Evolutionary conservation across 2,113 vertebrate genomes (phyloP).

Genomic region (Amazona vittata): DNA sequence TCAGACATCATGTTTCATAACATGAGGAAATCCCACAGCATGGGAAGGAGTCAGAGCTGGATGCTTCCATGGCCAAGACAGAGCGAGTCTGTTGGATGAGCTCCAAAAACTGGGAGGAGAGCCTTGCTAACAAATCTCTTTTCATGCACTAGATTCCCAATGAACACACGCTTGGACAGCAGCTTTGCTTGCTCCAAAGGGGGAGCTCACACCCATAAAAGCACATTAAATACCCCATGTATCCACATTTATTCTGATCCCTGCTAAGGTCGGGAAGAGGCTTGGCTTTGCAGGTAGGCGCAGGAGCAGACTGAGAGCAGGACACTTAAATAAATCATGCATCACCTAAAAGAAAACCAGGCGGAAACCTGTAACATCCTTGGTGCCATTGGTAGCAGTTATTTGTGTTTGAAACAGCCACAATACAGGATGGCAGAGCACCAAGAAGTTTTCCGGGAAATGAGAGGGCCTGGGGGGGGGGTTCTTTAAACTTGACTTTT

Average conservation of each 20-base stretch:
- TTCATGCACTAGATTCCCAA: not conserved
- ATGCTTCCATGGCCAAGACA: not conserved
- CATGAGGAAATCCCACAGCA: not conserved
- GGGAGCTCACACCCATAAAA: not conserved
- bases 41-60: not conserved
- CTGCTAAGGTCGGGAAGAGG: not conserved
- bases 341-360: not conserved
- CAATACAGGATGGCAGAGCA: not conserved
- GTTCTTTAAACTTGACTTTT: constrained; percentile 4
- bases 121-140: not conserved
- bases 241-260: not conserved
- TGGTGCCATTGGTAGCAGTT: not conserved
- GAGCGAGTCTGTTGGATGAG: accelerated
- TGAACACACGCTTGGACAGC: constrained; percentile 22
- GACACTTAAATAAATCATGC: not conserved
- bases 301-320: not conserved
- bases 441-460: constrained; percentile 38
- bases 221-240: not conserved
- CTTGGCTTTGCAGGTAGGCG: not conserved
- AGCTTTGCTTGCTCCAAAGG: not conserved
- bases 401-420: not conserved
- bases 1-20: constrained; percentile 4
- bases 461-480: not conserved
- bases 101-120: not conserved
- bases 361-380: not conserved